Conservation (phyloP, 1,140 invertebrate species). For the Philaenus spumarius region DNA sequence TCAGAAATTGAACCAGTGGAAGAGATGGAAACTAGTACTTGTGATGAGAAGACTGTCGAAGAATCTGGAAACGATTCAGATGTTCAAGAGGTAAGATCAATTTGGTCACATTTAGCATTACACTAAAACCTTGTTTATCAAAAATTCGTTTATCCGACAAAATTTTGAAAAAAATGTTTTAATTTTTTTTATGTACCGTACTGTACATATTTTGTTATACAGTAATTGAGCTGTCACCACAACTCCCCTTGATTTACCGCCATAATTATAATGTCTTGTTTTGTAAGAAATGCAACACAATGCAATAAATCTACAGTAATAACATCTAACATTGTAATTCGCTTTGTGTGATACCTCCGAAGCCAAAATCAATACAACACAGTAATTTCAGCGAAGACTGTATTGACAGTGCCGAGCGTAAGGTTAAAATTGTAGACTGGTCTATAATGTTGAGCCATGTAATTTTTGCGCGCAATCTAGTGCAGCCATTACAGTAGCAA, state of each 20-base stretch:
- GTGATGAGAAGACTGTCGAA: neutral
- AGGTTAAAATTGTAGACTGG: too few species aligned
- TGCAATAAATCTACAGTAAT: neutral
- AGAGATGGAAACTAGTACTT: slow-evolving; percentile 18
- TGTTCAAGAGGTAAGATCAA: slow-evolving; percentile 13
- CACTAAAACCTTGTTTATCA: too few species aligned
- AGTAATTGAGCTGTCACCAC: neutral
- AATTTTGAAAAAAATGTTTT: neutral
- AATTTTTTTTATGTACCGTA: neutral
- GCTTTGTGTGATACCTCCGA: neutral
- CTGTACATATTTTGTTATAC: neutral
- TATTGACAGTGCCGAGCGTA: too few species aligned
- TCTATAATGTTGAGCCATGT: too few species aligned
- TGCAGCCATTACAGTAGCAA: too few species aligned
- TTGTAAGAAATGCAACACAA: too few species aligned
- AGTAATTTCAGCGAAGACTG: too few species aligned
- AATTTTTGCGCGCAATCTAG: too few species aligned
- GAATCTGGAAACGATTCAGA: slow-evolving; percentile 2
- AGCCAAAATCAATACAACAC: too few species aligned
- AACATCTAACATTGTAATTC: too few species aligned
- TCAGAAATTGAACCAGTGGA: slow-evolving; percentile 22
- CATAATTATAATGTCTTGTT: too few species aligned
- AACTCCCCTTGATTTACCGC: too few species aligned
- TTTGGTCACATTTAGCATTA: neutral
- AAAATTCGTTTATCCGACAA: slow-evolving; percentile 8